Evolutionary conservation across 2,797 vertebrate genomes (phyloP).

Genomic region (Pyrocephalus nanus): DNA sequence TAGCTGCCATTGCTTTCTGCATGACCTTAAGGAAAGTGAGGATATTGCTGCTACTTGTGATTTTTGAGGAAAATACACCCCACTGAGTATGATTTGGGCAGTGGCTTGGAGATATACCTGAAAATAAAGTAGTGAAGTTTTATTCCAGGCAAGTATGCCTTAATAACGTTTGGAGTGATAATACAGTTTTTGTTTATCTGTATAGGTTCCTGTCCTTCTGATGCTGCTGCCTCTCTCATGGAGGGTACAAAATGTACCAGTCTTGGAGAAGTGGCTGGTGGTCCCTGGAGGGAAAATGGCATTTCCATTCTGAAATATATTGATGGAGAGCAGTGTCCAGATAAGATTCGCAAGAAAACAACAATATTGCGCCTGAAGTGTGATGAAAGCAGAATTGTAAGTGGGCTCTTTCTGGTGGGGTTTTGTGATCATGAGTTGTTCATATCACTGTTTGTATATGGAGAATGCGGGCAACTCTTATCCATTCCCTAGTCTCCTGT

Average conservation of each 20-base stretch:
- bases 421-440: background rate
- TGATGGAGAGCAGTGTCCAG: slow-evolving; percentile 83
- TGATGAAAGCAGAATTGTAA: slow-evolving; percentile 84
- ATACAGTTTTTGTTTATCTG: background rate
- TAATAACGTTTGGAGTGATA: background rate
- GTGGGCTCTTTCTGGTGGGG: background rate
- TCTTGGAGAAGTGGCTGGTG: slow-evolving; percentile 82
- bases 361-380: slow-evolving; percentile 89
- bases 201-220: slow-evolving; percentile 82
- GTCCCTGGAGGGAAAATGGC: slow-evolving; percentile 75
- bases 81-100: background rate
- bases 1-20: background rate
- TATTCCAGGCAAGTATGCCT: background rate
- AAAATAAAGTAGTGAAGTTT: background rate
- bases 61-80: background rate
- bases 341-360: slow-evolving; percentile 76
- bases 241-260: slow-evolving; percentile 78
- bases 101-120: background rate
- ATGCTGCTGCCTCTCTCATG: slow-evolving; percentile 84
- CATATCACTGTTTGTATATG: background rate
- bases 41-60: background rate
- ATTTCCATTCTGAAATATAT: slow-evolving; percentile 83
- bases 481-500: fast-evolving
- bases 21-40: background rate
- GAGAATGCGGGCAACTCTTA: background rate